Base-by-base conservation (phyloP, 2,888 invertebrate species). In the Watsonalla binaria region DNA sequence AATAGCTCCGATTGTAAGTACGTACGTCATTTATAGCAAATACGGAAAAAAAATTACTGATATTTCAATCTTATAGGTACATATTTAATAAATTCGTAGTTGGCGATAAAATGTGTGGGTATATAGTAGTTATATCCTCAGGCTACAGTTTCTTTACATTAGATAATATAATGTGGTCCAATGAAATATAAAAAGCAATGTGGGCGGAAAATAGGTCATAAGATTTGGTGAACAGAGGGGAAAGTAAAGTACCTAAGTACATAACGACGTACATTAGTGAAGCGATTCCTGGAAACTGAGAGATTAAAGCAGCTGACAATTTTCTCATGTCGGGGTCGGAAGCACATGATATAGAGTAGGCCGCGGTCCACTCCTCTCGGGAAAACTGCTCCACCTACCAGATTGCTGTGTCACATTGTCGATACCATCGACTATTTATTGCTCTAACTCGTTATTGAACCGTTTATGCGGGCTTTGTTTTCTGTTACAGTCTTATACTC, bases 261-360 rank as follows among this genome's bases (percentile, higher is more conserved):
- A 59, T 54, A 56, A 53, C 53, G 48, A 56, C 51, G 53, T 57
- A 59, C 9, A 58, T 63, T 54, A 61, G 51, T 54, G 47, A 48
- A 35, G 53, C 55, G 51, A 39, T 52, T 52, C 54, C 15, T 35
- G 39, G 54, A 42, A 55, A 57, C 55, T 58, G 52, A 34, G 13
- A 52, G 47, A 59, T 55, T 55, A 59, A 56, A 64, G 54, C 69
- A 66, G 61, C 61, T 66, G 63, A 59, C 58, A 61, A 51, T 65
- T 59, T 69, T 63, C 61, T 51, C 61, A 60, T 52, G 58, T 52
- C 53, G 54, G 58, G 55, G 59, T 56, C 45, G 54, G 54, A 61
- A 51, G 57, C 37, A 56, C 53, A 54, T 46, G 51, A 53, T 53
- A 56, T 50, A 51, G 60, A 57, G 56, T 47, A 24, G 34, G 56